These are phyloP conservation scores for Rhopalosiphum maidis DNA, from an alignment of 1,140 invertebrate genomes.

Conservation along the genomic window DNA sequence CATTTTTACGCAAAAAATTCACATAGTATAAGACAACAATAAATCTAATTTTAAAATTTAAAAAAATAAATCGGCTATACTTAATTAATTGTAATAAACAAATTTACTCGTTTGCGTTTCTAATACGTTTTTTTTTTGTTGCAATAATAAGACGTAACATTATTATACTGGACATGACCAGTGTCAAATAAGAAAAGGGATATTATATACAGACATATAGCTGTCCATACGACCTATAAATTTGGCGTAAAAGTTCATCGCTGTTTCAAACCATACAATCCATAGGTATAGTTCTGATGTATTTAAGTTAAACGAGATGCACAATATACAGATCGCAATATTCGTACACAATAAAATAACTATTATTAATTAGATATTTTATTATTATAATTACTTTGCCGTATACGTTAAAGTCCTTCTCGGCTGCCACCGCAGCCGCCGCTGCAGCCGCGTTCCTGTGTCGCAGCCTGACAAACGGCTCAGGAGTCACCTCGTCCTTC, in stretches of 20 bases:
- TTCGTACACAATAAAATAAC: background rate
- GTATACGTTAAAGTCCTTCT: background rate
- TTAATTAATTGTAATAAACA: background rate
- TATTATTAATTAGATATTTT: background rate
- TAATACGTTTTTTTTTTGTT: background rate
- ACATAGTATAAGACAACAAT: background rate
- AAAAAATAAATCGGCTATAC: background rate
- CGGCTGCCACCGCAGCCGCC: background rate
- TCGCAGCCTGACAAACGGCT: background rate
- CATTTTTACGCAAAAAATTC: background rate
- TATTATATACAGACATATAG: background rate
- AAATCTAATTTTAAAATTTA: no score
- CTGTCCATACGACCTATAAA: no score
- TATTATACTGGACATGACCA: background rate
- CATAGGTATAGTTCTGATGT: background rate
- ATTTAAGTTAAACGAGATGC: background rate
- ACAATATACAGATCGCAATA: background rate
- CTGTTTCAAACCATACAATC: background rate
- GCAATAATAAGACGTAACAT: background rate
- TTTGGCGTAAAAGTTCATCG: background rate
- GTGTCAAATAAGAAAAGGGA: background rate
- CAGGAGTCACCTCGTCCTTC: background rate
- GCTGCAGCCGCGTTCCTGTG: background rate
- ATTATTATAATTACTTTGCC: constrained; percentile 11
- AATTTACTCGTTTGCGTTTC: background rate